Conservation (phyloP, 2,113 vertebrate genomes). For the Seriola aureovittata region DNA sequence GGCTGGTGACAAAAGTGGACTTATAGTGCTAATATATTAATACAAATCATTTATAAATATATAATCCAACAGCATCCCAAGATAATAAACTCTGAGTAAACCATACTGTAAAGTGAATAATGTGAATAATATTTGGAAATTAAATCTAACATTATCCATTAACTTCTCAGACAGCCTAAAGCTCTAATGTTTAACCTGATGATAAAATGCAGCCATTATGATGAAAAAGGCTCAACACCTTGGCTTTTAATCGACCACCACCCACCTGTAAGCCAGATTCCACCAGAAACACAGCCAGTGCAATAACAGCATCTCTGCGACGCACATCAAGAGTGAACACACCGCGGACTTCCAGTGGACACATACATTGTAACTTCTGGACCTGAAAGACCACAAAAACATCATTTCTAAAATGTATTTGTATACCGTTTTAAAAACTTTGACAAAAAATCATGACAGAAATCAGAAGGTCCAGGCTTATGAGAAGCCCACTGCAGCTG, state of each 20-base stretch:
- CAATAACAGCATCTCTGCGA: slow-evolving; percentile 95
- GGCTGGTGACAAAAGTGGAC: not conserved
- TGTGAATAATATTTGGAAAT: not conserved
- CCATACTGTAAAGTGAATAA: too few relatives aligned
- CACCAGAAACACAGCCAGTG: slow-evolving; percentile 93
- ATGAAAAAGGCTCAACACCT: not conserved
- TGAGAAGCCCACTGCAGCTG: not conserved
- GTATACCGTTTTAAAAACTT: too few relatives aligned
- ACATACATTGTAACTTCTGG: slow-evolving; percentile 97
- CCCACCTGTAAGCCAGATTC: slow-evolving; percentile 95
- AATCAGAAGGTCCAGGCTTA: not conserved
- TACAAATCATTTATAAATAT: not conserved
- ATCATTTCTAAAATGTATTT: not conserved
- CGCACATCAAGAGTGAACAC: slow-evolving; percentile 94
- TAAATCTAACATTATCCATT: not conserved
- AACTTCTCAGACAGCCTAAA: not conserved
- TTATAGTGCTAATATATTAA: not conserved
- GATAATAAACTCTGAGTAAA: not conserved
- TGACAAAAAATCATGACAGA: too few relatives aligned
- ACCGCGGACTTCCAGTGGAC: slow-evolving; percentile 93
- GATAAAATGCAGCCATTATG: not conserved
- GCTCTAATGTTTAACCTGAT: not conserved
- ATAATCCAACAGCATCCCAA: not conserved
- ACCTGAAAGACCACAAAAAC: slow-evolving; percentile 83
- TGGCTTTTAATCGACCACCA: not conserved